Base-by-base conservation (phyloP, 2,797 vertebrate genomes). In the Myripristis murdjan region DNA sequence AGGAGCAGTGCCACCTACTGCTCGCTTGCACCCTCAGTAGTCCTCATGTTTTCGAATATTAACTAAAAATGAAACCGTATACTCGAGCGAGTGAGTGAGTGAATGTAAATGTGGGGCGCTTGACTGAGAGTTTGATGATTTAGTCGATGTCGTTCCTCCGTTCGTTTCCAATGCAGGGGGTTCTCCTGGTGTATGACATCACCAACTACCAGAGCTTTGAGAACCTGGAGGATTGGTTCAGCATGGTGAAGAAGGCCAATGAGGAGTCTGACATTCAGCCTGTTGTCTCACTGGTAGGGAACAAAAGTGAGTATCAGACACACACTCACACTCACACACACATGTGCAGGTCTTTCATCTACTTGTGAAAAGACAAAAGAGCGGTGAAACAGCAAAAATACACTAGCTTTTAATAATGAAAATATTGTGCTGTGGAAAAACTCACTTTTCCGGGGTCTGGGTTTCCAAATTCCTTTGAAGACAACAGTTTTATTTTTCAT, bases 181-280 rank as follows among this genome's bases (percentile, higher is more conserved):
- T 99, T 85, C 95, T 99, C 14, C 93, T 99, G 92, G 98, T 99
- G 16, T 99, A 99, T 74, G 98, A 99, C 80, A 97, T 99, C 89
- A 99, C 97, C 79, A 99, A 98, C 86, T 94, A 96, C 87, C 97
- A 99, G 90, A 99, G 97, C 90, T 99, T 99, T 93, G 98, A 99
- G 93, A 98, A 99, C 88, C 93, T 99, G 82, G 97, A 99, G 93
- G 98, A 99, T 82, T 99, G 98, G 98, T 96, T 95, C 90, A 93
- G 90, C 76, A 95, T 95, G 90, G 95, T 99, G 83, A 98, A 98
- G 93, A 99, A 98, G 88, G 96, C 95, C 83, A 98, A 94, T 0
- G 97, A 99, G 86, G 98, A 98, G 64, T 95, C 96, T 9, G 96
- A 97, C 75, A 92, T 92, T 73, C 96, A 97, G 85, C 98, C 97